Conservation (phyloP, 2,888 invertebrate genomes). For the Callosobruchus maculatus region DNA sequence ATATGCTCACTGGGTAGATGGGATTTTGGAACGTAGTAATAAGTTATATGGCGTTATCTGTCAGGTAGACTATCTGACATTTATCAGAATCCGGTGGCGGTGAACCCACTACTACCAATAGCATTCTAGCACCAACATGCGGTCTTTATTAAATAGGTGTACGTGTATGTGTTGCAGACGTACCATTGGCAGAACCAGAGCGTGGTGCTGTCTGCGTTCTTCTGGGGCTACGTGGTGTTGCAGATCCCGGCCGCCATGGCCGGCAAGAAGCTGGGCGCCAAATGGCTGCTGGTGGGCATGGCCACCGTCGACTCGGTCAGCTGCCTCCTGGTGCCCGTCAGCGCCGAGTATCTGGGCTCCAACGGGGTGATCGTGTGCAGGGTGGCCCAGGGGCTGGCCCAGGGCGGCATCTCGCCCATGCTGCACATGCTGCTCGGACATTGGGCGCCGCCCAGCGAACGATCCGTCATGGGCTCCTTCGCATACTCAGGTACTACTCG, state of each 20-base stretch:
- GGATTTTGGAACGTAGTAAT: too few relatives aligned
- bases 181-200: slow-evolving; percentile 56
- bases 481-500: slow-evolving; percentile 63
- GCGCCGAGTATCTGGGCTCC: slow-evolving; percentile 63
- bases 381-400: slow-evolving; percentile 69
- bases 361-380: slow-evolving; percentile 61
- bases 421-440: slow-evolving; percentile 70
- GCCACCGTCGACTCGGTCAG: slow-evolving; percentile 60
- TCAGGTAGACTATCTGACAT: too few relatives aligned
- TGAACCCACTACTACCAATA: too few relatives aligned
- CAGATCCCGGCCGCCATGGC: slow-evolving; percentile 71
- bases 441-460: slow-evolving; percentile 69
- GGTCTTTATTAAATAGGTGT: too few relatives aligned
- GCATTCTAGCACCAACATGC: neutral
- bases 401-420: slow-evolving; percentile 69
- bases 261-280: slow-evolving; percentile 72
- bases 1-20: too few relatives aligned
- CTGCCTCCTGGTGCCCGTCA: slow-evolving; percentile 64
- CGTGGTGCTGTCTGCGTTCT: slow-evolving; percentile 69
- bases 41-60: too few relatives aligned
- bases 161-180: slow-evolving; percentile 39
- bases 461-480: slow-evolving; percentile 65
- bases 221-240: slow-evolving; percentile 74
- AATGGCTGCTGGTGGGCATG: slow-evolving; percentile 59
- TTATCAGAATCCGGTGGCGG: too few relatives aligned